Percentiles rank a stretch among this genome's conserved stretches.
phyloP scores from a whole-genome alignment of 2,113 vertebrate species.

The Ahaetulla prasina region DNA sequence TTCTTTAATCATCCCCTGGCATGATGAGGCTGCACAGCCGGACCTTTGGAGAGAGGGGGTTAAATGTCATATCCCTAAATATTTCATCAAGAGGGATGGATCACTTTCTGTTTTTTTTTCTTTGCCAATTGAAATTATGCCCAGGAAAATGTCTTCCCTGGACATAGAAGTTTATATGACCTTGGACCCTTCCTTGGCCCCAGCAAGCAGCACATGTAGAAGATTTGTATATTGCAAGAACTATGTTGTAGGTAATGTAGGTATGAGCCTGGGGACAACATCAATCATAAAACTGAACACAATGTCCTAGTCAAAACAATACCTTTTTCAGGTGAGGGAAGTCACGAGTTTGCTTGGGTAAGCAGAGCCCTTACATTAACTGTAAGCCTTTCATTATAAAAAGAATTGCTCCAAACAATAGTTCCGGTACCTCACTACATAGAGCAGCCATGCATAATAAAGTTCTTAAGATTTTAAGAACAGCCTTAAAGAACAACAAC shows the following conservation, averaged over 20 bases:
- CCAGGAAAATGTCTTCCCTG: neutral
- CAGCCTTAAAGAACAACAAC: neutral
- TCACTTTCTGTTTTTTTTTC: neutral
- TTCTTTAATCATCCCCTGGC: neutral
- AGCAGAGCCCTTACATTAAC: neutral
- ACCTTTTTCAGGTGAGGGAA: neutral
- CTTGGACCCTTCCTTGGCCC: neutral
- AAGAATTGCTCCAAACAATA: neutral
- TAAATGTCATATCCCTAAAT: neutral
- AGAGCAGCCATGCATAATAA: neutral
- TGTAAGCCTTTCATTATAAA: neutral
- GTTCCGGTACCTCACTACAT: neutral
- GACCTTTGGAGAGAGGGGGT: neutral
- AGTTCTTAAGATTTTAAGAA: neutral
- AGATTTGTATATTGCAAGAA: neutral
- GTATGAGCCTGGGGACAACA: neutral
- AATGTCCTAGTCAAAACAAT: neutral
- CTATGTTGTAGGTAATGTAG: neutral
- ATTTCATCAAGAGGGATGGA: neutral
- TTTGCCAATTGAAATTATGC: neutral
- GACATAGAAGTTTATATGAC: neutral
- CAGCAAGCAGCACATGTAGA: neutral
- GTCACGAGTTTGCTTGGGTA: neutral
- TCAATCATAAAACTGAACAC: neutral
- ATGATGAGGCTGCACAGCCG: neutral